phyloP scores from a whole-genome alignment of 2,888 invertebrate genomes.

The Sarcophaga subvicina region DNA sequence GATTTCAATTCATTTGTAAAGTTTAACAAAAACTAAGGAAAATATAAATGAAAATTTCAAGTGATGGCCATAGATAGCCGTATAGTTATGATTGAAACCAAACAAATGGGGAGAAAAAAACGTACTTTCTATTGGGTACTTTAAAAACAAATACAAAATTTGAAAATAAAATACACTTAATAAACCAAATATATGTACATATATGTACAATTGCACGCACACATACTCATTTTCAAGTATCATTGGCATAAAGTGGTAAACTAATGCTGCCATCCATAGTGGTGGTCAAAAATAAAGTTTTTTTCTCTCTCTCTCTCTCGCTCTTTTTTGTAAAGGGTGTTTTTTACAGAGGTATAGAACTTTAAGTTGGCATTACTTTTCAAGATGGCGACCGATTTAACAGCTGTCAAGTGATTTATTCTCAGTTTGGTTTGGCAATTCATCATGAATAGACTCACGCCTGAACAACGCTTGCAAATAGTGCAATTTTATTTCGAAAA shows the following conservation, averaged over 20 bases:
- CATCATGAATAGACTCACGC: too few species aligned
- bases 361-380: too few species aligned
- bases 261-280: slow-evolving; percentile 33
- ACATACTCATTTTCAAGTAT: slow-evolving; percentile 42
- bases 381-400: too few species aligned
- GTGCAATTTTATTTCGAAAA: too few species aligned
- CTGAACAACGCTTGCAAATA: too few species aligned
- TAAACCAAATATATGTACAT: background rate
- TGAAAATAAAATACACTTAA: slow-evolving; percentile 15
- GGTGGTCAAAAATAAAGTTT: background rate
- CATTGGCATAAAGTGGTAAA: slow-evolving; percentile 31
- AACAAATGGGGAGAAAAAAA: background rate
- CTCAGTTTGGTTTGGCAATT: too few species aligned
- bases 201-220: background rate
- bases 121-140: background rate
- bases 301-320: too few species aligned
- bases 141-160: background rate
- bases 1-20: too few species aligned
- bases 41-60: background rate
- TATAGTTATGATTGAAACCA: background rate
- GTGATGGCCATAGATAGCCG: background rate
- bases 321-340: too few species aligned
- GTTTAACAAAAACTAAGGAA: background rate
- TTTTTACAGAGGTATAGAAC: too few species aligned
- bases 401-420: too few species aligned